Evolutionary conservation across 2,888 invertebrate species (phyloP).

Genomic region (Lasius platythorax): DNA sequence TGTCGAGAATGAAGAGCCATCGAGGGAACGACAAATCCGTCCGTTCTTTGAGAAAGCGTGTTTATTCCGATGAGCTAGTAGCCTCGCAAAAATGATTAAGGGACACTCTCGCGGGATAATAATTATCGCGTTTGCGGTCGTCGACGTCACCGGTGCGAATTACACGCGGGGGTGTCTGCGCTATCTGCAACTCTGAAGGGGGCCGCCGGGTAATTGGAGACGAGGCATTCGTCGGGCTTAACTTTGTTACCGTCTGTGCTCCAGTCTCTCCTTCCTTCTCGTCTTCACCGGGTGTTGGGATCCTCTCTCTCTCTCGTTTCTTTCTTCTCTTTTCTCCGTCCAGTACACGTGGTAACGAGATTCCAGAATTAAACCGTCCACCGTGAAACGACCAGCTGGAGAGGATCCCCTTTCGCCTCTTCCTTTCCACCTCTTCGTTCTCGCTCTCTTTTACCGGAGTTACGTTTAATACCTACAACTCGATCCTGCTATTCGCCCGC

Average conservation of each 20-base stretch:
- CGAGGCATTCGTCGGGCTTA: constrained; percentile 67
- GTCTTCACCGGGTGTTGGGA: not conserved
- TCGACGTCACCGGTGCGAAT: constrained; percentile 27
- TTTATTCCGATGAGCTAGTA: not conserved
- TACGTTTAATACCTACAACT: constrained; percentile 18
- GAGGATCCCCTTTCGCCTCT: constrained; percentile 45
- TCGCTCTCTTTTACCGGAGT: not conserved
- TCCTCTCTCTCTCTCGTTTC: not conserved
- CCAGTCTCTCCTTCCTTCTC: constrained; percentile 9
- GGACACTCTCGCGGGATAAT: not conserved
- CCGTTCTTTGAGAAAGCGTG: not conserved
- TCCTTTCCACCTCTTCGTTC: constrained; percentile 10
- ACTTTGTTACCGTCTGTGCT: constrained; percentile 60
- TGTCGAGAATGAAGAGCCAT: not conserved
- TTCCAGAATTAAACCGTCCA: constrained; percentile 66
- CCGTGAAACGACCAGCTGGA: constrained; percentile 58
- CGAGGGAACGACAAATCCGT: not conserved
- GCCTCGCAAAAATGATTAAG: constrained; percentile 28
- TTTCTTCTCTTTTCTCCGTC: not conserved
- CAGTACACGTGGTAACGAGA: constrained; percentile 59
- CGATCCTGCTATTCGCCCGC: constrained; percentile 5
- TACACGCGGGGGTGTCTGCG: constrained; percentile 8
- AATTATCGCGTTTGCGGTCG: constrained; percentile 27
- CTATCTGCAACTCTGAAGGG: constrained; percentile 19
- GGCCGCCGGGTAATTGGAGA: constrained; percentile 67